Evolutionary conservation across 2,888 invertebrate genomes (phyloP).

Genomic region (Tortrix viridana): DNA sequence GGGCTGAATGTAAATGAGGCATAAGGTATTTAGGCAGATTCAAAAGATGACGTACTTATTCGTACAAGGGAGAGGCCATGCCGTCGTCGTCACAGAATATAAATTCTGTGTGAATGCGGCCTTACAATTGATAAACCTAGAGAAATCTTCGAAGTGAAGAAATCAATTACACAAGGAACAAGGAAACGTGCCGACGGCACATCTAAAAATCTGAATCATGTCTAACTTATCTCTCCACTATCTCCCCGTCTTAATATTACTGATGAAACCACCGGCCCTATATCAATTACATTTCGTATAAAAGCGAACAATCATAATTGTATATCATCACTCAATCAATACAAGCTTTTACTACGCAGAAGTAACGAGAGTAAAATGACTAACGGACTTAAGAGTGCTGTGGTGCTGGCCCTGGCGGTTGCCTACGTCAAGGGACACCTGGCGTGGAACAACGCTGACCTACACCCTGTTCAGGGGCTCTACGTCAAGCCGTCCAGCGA

Average conservation of each 20-base stretch:
- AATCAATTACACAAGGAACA: constrained; percentile 14
- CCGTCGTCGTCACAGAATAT: too few relatives aligned
- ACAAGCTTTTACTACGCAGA: background rate
- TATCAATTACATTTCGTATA: constrained; percentile 24
- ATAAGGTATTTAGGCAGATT: too few relatives aligned
- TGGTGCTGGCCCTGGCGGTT: constrained; percentile 40
- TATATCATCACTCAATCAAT: constrained; percentile 12
- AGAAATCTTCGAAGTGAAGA: constrained; percentile 17
- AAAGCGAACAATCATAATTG: constrained; percentile 8
- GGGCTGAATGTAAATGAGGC: too few relatives aligned
- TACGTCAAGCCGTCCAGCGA: constrained; percentile 74
- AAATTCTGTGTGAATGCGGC: too few relatives aligned
- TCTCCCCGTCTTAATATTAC: constrained; percentile 24
- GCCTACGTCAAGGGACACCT: constrained; percentile 49
- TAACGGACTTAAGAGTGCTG: constrained; percentile 38
- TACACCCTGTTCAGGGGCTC: constrained; percentile 74
- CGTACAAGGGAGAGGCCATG: too few relatives aligned
- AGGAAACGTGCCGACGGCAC: constrained; percentile 25
- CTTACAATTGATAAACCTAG: constrained; percentile 9
- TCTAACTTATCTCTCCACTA: constrained; percentile 18
- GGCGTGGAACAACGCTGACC: constrained; percentile 54
- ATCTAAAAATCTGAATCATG: constrained; percentile 14
- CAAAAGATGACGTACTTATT: too few relatives aligned
- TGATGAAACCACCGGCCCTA: background rate
- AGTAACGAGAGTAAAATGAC: constrained; percentile 13